Conservation (phyloP, 1,140 invertebrate species). For the Stegodyphus mimosarum region DNA sequence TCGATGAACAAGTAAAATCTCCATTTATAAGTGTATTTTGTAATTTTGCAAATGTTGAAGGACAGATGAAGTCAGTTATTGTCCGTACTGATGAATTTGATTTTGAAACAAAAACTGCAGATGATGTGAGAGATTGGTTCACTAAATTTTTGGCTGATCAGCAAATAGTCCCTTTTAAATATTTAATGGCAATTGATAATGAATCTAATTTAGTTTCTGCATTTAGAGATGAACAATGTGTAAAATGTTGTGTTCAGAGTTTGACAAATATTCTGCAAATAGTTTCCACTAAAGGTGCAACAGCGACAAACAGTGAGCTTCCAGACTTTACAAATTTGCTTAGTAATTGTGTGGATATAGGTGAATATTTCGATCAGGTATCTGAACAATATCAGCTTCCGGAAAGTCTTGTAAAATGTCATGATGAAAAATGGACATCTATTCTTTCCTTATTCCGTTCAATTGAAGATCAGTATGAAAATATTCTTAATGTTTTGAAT, state of each 20-base stretch:
- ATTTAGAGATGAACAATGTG: slow-evolving; percentile 26
- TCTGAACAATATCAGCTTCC: slow-evolving; percentile 5
- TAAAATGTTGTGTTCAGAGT: slow-evolving; percentile 31
- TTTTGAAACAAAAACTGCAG: slow-evolving; percentile 28
- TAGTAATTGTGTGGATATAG: slow-evolving; percentile 10
- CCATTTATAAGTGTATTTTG: slow-evolving; percentile 32
- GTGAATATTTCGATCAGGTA: slow-evolving; percentile 16
- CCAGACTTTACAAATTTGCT: slow-evolving; percentile 41
- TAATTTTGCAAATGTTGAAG: slow-evolving; percentile 2
- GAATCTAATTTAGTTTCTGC: slow-evolving; percentile 16
- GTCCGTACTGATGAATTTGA: slow-evolving; percentile 52
- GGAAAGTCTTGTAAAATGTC: slow-evolving; percentile 3
- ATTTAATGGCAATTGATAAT: slow-evolving; percentile 21
- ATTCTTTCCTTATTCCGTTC: slow-evolving; percentile 32
- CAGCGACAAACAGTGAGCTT: slow-evolving; percentile 3
- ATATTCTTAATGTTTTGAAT: slow-evolving; percentile 26
- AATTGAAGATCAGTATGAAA: slow-evolving; percentile 40
- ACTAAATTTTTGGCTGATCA: slow-evolving; percentile 27
- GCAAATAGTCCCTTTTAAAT: slow-evolving; percentile 34
- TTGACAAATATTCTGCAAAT: slow-evolving; percentile 13
- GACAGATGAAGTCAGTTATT: slow-evolving; percentile 22
- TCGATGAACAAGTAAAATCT: slow-evolving; percentile 30
- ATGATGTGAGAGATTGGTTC: slow-evolving; percentile 25
- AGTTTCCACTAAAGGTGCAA: neutral
- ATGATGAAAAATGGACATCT: slow-evolving; percentile 39